Evolutionary conservation across 1,140 invertebrate species (phyloP).

Genomic region (Rhyacophila brunnea): DNA sequence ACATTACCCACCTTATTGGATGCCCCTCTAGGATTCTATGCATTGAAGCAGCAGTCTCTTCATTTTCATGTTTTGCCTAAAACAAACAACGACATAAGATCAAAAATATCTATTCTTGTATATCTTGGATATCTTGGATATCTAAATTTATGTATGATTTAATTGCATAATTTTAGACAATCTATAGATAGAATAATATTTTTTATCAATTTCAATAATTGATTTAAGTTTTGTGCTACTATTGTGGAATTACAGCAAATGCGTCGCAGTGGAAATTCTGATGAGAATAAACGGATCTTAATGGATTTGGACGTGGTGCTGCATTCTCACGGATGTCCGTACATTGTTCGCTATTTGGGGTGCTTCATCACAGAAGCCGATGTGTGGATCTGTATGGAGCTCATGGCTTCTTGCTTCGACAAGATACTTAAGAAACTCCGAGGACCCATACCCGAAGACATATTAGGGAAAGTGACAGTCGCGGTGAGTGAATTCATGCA

Average conservation of each 20-base stretch:
- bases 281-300: constrained; percentile 96
- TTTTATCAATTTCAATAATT: no score
- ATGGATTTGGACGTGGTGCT: constrained; percentile 98
- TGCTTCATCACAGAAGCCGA: constrained; percentile 94
- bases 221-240: no score
- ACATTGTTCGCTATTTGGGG: constrained; percentile 95
- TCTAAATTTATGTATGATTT: no score
- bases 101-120: no score
- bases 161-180: no score
- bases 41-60: no score
- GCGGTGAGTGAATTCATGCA: constrained; percentile 76
- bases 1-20: no score
- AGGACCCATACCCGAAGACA: constrained; percentile 88
- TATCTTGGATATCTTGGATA: no score
- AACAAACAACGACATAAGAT: no score
- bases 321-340: constrained; percentile 94
- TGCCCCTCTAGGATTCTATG: no score
- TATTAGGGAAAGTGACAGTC: constrained; percentile 94
- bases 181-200: no score
- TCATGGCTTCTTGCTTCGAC: constrained; percentile 98
- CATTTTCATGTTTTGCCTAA: no score
- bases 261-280: constrained; percentile 91
- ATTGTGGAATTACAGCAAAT: constrained; percentile 86
- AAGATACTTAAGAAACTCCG: constrained; percentile 87
- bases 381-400: constrained; percentile 92